These are phyloP conservation scores for Bombus waltoni DNA, from an alignment of 1,140 invertebrate genomes.

Conservation along the genomic window DNA sequence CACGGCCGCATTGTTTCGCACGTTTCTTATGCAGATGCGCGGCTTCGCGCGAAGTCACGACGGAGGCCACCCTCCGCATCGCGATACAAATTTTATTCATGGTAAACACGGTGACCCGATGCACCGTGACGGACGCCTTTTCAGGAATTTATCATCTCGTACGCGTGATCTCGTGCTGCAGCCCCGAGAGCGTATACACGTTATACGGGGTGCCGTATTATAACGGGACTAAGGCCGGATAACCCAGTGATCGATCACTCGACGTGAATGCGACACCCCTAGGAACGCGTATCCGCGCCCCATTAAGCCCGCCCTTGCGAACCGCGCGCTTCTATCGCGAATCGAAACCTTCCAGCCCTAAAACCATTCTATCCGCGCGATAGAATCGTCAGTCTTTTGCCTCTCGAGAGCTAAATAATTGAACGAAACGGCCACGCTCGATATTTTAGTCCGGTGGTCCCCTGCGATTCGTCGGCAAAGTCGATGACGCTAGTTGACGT, in stretches of 20 bases:
- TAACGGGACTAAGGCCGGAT: constrained; percentile 77
- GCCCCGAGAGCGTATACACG: constrained; percentile 32
- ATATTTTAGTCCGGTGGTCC: not conserved
- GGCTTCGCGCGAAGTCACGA: not conserved
- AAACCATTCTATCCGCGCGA: constrained; percentile 39
- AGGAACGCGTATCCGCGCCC: constrained; percentile 79
- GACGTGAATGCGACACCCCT: constrained; percentile 79
- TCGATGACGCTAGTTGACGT: too few species aligned
- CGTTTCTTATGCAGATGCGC: constrained; percentile 27
- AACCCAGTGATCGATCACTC: constrained; percentile 80
- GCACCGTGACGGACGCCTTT: constrained; percentile 43
- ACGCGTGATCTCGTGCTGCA: constrained; percentile 25
- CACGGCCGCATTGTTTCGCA: not conserved
- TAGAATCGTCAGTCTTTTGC: constrained; percentile 12
- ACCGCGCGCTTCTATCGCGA: constrained; percentile 71
- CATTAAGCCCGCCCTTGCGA: constrained; percentile 77
- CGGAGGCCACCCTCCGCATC: not conserved
- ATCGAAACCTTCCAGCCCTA: constrained; percentile 32
- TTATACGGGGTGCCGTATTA: constrained; percentile 72
- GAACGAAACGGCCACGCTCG: constrained; percentile 9
- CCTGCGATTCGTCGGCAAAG: too few species aligned
- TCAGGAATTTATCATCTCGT: constrained; percentile 56
- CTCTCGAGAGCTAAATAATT: constrained; percentile 41
- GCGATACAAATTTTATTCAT: constrained; percentile 53
- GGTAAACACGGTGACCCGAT: constrained; percentile 35